phyloP scores from a whole-genome alignment of 2,888 invertebrate species.

The Parascotia fuliginaria region DNA sequence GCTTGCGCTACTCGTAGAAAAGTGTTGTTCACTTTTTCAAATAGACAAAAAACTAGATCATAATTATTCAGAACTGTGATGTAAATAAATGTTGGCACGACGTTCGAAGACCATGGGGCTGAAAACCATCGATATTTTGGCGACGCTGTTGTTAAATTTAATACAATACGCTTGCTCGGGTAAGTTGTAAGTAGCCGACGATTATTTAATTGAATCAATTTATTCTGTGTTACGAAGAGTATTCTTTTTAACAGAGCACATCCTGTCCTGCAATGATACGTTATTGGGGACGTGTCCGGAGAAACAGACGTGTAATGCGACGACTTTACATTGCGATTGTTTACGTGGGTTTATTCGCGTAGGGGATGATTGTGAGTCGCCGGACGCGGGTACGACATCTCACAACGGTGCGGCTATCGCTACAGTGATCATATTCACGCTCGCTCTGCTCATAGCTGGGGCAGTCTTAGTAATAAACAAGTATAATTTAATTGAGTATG shows the following conservation, averaged over 20 bases:
- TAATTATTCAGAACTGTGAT: conserved; percentile 59
- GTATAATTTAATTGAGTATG: conserved; percentile 76
- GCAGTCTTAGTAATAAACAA: conserved; percentile 74
- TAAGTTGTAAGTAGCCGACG: conserved; percentile 69
- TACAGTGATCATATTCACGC: conserved; percentile 69
- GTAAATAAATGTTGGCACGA: conserved; percentile 52
- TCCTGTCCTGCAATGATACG: conserved; percentile 77
- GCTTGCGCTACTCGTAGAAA: conserved; percentile 55
- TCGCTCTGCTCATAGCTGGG: conserved; percentile 70
- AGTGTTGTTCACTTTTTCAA: conserved; percentile 51
- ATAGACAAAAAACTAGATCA: conserved; percentile 50
- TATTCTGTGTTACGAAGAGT: conserved; percentile 67
- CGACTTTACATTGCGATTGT: conserved; percentile 62
- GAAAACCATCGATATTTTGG: conserved; percentile 61
- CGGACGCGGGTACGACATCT: conserved; percentile 31
- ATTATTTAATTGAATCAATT: conserved; percentile 86
- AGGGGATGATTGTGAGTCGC: conserved; percentile 59
- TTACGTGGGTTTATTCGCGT: conserved; percentile 55
- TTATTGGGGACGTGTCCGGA: conserved; percentile 58
- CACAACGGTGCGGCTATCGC: conserved; percentile 62
- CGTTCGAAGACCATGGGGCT: conserved; percentile 59
- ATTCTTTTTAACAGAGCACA: conserved; percentile 83
- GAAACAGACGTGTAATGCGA: conserved; percentile 65
- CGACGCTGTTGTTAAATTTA: conserved; percentile 65
- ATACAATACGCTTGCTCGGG: conserved; percentile 68